A percentile compares a stretch with the other conserved stretches of the same genome.
These are phyloP conservation scores for Microtus agrestis DNA, from an alignment of 2,797 vertebrate species.

Conservation along the genomic window DNA sequence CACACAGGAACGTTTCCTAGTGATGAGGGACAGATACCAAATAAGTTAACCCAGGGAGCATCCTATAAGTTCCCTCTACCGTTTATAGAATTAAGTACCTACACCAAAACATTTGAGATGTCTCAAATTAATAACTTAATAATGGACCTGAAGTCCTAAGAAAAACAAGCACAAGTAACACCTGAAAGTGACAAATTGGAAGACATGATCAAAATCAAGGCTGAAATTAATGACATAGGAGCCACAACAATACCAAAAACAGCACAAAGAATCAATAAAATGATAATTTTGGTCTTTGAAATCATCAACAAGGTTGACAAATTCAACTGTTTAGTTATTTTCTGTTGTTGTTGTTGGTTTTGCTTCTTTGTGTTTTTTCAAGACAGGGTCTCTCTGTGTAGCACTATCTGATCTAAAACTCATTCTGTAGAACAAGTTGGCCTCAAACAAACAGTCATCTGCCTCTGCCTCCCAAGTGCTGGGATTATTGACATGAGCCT, in stretches of 20 bases:
- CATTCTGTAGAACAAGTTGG: no score
- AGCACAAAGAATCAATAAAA: not conserved
- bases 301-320: not conserved
- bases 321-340: no score
- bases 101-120: not conserved
- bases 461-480: no score
- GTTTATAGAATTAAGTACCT: not conserved
- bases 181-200: no score
- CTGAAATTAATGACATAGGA: not conserved
- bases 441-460: no score
- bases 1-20: not conserved
- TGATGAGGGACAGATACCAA: not conserved
- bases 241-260: not conserved
- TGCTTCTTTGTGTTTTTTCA: no score
- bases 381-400: no score
- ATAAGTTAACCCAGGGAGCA: not conserved
- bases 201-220: no score
- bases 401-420: no score
- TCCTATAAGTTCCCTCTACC: not conserved
- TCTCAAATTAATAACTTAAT: not conserved
- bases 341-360: no score
- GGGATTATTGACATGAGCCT: no score
- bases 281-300: not conserved
- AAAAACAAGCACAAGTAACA: not conserved
- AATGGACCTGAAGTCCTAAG: not conserved